Conservation (phyloP, 2,888 invertebrate species). For the Cheilosia impressa region DNA sequence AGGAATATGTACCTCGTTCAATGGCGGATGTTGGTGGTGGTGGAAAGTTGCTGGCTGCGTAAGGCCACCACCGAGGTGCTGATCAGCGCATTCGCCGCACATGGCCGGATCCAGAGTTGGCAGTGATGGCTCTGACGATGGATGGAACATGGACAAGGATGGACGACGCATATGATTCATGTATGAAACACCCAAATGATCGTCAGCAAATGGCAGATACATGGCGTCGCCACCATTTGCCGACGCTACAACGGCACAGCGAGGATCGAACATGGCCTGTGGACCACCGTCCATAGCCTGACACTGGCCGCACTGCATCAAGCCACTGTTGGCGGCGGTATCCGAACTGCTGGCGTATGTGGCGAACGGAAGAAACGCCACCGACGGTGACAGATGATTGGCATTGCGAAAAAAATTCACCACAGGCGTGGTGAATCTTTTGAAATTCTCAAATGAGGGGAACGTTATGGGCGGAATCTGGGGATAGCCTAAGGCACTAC, state of each 20-base stretch:
- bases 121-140: constrained; percentile 82
- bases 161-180: constrained; percentile 77
- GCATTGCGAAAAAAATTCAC: constrained; percentile 82
- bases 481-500: constrained; percentile 77
- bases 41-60: constrained; percentile 77
- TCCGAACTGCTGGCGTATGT: constrained; percentile 34
- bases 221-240: constrained; percentile 40
- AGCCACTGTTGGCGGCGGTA: constrained; percentile 34
- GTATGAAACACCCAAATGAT: constrained; percentile 31
- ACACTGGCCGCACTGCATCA: constrained; percentile 49
- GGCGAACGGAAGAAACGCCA: constrained; percentile 70
- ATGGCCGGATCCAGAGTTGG: constrained; percentile 82
- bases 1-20: constrained; percentile 80
- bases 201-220: constrained; percentile 45
- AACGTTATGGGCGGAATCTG: constrained; percentile 71
- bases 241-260: constrained; percentile 72
- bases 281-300: constrained; percentile 27
- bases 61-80: constrained; percentile 81
- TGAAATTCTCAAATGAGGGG: constrained; percentile 81
- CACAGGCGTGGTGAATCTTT: constrained; percentile 82
- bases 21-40: constrained; percentile 76
- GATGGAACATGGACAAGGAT: constrained; percentile 81
- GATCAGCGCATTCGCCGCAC: constrained; percentile 82
- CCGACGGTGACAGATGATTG: constrained; percentile 69
- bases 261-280: constrained; percentile 42